Evolutionary conservation across 2,797 vertebrate species (phyloP).

Genomic region (Gambelia wislizenii): DNA sequence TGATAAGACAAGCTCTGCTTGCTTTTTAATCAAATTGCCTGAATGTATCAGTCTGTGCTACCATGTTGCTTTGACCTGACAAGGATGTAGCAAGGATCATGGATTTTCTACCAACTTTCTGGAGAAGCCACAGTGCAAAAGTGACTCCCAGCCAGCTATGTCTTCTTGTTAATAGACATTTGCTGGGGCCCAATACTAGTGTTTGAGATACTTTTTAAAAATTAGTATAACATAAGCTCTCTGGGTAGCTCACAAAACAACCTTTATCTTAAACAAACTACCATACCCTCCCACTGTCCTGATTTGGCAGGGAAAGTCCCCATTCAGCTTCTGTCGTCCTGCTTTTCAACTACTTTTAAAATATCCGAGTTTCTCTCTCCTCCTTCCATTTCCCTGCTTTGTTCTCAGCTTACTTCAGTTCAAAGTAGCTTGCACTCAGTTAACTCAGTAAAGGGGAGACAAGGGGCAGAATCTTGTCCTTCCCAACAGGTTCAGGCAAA

Average conservation of each 20-base stretch:
- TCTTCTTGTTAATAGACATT: not conserved
- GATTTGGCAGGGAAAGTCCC: too few species aligned
- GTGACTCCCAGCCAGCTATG: not conserved
- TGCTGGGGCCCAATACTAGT: not conserved
- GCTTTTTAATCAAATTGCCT: not conserved
- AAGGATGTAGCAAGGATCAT: not conserved
- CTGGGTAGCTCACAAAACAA: not conserved
- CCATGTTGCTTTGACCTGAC: not conserved
- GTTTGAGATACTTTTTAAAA: not conserved
- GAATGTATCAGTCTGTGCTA: not conserved
- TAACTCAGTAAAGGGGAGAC: too few species aligned
- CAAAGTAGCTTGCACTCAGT: too few species aligned
- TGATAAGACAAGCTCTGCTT: not conserved
- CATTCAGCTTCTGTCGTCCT: too few species aligned
- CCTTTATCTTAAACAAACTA: too few species aligned
- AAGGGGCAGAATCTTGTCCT: too few species aligned
- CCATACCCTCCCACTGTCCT: too few species aligned
- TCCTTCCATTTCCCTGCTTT: too few species aligned
- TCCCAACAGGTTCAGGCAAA: too few species aligned
- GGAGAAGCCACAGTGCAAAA: not conserved
- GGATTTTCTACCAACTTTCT: not conserved
- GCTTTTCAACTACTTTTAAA: too few species aligned
- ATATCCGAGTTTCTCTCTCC: too few species aligned
- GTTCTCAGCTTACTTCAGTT: too few species aligned
- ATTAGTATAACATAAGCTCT: not conserved